These are phyloP conservation scores for Arge pagana DNA, from an alignment of 2,888 invertebrate genomes.

Conservation along the genomic window DNA sequence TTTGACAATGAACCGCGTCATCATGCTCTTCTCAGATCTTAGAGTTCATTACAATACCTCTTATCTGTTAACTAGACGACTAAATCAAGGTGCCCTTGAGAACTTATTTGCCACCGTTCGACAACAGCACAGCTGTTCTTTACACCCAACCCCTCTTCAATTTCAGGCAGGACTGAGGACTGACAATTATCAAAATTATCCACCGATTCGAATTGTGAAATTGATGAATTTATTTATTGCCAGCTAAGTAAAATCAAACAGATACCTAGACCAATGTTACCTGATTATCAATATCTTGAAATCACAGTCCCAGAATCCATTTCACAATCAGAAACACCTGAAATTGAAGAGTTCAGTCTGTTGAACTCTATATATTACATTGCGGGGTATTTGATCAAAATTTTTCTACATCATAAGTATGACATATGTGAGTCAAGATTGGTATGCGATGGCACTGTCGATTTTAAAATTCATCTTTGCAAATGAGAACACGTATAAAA, in stretches of 20 bases:
- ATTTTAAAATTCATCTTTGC: not conserved
- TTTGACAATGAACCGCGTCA: no score
- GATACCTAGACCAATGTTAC: not conserved
- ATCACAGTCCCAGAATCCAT: not conserved
- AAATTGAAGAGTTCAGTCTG: not conserved
- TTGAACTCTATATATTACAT: slow-evolving; percentile 8
- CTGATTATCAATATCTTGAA: not conserved
- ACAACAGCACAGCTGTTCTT: not conserved
- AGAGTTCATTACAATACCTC: no score
- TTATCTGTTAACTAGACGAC: no score
- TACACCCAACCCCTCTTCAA: not conserved
- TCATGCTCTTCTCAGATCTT: no score
- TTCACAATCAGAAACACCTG: not conserved
- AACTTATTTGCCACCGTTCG: slow-evolving; percentile 6
- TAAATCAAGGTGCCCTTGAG: slow-evolving; percentile 1
- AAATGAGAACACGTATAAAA: not conserved
- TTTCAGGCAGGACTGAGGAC: not conserved
- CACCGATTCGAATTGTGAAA: not conserved
- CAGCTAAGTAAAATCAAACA: not conserved
- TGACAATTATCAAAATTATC: not conserved
- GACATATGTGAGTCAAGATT: not conserved
- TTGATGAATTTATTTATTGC: not conserved
- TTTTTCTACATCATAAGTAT: not conserved
- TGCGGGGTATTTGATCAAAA: slow-evolving; percentile 3
- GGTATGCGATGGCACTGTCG: not conserved